These are phyloP conservation scores for Grammomys surdaster DNA, from an alignment of 2,113 vertebrate species.

Conservation along the genomic window DNA sequence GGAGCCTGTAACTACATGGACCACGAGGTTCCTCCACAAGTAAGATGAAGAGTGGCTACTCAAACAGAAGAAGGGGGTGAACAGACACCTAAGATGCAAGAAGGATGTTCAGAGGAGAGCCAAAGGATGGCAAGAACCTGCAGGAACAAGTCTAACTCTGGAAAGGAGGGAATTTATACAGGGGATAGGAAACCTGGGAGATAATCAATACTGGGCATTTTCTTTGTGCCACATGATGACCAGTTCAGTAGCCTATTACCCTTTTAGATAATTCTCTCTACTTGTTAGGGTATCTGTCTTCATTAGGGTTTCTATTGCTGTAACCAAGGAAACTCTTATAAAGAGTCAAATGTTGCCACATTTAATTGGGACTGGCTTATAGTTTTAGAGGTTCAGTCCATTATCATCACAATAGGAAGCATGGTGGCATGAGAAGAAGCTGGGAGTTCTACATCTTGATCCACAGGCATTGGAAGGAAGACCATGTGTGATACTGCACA, in stretches of 20 bases:
- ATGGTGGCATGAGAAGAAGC: background rate
- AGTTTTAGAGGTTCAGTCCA: background rate
- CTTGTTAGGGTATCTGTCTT: background rate
- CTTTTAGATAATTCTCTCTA: background rate
- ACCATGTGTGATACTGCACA: background rate
- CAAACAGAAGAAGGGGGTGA: background rate
- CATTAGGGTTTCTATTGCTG: background rate
- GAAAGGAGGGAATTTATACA: background rate
- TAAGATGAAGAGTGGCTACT: background rate
- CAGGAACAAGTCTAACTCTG: slow-evolving; percentile 10
- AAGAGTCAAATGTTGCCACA: background rate
- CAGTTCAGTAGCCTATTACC: background rate
- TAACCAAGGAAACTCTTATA: background rate
- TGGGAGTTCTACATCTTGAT: background rate
- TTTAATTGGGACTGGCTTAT: background rate
- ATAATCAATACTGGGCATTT: slow-evolving; percentile 5
- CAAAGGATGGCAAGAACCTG: background rate
- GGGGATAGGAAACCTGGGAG: background rate
- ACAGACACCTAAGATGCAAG: background rate
- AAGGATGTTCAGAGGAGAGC: background rate
- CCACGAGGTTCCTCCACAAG: background rate
- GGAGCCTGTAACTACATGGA: background rate
- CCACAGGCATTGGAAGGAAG: background rate
- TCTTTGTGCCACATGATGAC: slow-evolving; percentile 12
- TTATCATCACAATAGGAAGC: background rate